Base-by-base conservation (phyloP, 2,797 vertebrate species). In the Aeoliscus strigatus region DNA sequence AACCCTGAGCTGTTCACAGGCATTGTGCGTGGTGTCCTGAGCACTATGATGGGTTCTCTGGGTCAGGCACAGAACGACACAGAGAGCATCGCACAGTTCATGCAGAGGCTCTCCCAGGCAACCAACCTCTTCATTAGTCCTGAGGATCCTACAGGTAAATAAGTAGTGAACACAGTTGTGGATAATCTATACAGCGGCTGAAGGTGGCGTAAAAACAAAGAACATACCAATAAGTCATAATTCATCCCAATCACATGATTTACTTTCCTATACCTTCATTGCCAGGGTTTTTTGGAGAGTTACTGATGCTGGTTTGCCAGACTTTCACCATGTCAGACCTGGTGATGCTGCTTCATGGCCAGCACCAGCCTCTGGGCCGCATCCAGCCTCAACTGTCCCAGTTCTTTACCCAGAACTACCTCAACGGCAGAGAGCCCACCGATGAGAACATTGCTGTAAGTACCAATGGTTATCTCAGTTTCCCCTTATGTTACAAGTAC, bases 301-400 rank as follows among this genome's bases (percentile, higher is more conserved):
- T 96, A 51, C 81, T 96, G 16, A 93, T 93, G 14, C 68, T 96
- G 43, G 88, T 96, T 60, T 96, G 93, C 68, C 92, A 94, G 85
- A 91, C 90, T 10, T 91, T 96, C 69, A 93, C 93, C 43, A 92
- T 96, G 93, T 90, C 93, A 4, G 94, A 96, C 33, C 87, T 96
- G 85, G 93, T 96, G 39, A 86, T 94, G 87, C 82, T 96, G 53
- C 88, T 96, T 3, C 94, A 96, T 0, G 93, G 93, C 2, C 92
- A 94, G 64, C 91, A 92, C 55, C 91, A 96, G 77, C 93, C 94
- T 0, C 81, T 96, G 36, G 85, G 87, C 49, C 90, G 92, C 25
- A 91, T 96, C 51, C 93, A 94, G 79, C 92, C 93, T 1, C 90
- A 93, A 51, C 86, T 96, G 32, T 76, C 85, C 15, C 81, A 87